These are phyloP conservation scores for Stenodera caucasica DNA, from an alignment of 2,888 invertebrate genomes.

Conservation along the genomic window DNA sequence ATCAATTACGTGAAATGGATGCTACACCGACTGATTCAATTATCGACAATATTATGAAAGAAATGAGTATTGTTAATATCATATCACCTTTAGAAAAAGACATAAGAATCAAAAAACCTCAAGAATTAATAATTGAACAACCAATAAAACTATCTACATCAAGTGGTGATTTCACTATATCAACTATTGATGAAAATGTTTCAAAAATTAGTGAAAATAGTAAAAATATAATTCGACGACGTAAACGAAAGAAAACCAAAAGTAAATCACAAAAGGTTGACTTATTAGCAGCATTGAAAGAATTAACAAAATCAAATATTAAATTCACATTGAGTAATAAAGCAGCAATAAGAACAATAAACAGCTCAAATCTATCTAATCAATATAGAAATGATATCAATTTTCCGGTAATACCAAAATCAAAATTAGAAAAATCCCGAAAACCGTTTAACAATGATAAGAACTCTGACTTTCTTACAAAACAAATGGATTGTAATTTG, in stretches of 20 bases:
- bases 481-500: slow-evolving; percentile 26
- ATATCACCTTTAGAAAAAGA: slow-evolving; percentile 27
- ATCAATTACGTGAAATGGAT: slow-evolving; percentile 15
- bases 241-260: slow-evolving; percentile 3
- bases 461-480: slow-evolving; percentile 12
- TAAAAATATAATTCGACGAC: slow-evolving; percentile 10
- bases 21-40: slow-evolving; percentile 15
- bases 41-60: slow-evolving; percentile 29
- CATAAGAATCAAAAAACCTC: slow-evolving; percentile 7
- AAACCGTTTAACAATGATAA: slow-evolving; percentile 4
- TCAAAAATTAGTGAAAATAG: background rate
- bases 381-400: background rate
- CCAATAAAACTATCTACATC: slow-evolving; percentile 16
- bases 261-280: slow-evolving; percentile 11
- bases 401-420: background rate
- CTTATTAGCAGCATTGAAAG: slow-evolving; percentile 32
- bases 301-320: slow-evolving; percentile 38
- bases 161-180: background rate
- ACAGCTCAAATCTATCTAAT: too few relatives aligned
- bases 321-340: slow-evolving; percentile 41
- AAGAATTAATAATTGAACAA: slow-evolving; percentile 25
- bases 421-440: slow-evolving; percentile 2
- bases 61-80: slow-evolving; percentile 29
- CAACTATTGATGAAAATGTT: background rate
- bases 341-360: slow-evolving; percentile 11